Evolutionary conservation across 2,113 vertebrate species (phyloP), one percentile per base, ranked within the genome.

Genomic region (Corydoras maculifer): DNA sequence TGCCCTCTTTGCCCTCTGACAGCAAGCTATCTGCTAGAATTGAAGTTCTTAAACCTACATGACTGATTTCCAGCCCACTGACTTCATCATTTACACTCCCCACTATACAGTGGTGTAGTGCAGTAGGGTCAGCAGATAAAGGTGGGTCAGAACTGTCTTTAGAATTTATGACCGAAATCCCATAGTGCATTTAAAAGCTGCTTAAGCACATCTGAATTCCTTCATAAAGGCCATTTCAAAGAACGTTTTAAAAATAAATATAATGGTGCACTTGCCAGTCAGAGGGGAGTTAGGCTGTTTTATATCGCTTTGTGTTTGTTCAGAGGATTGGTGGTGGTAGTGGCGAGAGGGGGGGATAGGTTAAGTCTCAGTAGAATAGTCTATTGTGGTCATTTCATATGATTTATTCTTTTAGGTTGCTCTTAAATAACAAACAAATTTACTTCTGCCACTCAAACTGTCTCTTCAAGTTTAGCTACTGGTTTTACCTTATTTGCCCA

Each of bases 211-310:
- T 29, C n/a, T 65, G 59, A 3, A 59, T 67, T 62, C 69, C 68
- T 51, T 78, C 67, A 68, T 48, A 53, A 74, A 12, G 32, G 29
- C 63, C 68, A 59, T 68, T 70, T 74, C 58, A 71, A n/a, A 50
- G 31, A 53, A 58, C 4, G 49, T 50, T 7, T 71, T 63, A 55
- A 57, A 43, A 61, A 54, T 14, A 25, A 59, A 58, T 35, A 18
- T 68, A 64, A 18, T 64, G 63, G 53, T 48, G 14, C 55, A 54
- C 54, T 32, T 25, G 55, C 7, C 68, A 51, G 14, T 67, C 61
- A 14, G n/a, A 43, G 35, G 35, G 35, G 35, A 43, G 35, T 43
- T 43, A 5, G 35, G 35, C 35, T 43, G 35, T 43, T 43, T 43
- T 43, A 4, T 43, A 43, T 43, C 35, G 35, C 35, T 8, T 2